Conservation (phyloP, 2,113 vertebrate species). For the Crotalus helleri region DNA sequence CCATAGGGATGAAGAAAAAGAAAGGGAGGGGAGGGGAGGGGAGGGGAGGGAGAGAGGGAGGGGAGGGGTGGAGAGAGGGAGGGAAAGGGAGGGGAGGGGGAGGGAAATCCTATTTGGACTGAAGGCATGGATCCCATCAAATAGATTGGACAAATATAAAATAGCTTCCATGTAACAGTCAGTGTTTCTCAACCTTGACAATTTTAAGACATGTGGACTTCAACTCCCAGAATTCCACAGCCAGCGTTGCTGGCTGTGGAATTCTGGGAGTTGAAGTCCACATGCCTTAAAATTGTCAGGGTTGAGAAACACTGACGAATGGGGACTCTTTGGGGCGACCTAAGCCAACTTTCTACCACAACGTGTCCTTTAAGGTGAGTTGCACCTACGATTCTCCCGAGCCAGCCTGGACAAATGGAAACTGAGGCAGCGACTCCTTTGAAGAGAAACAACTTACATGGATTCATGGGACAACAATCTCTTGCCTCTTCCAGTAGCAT, state of each 20-base stretch:
- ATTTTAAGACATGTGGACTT: too few species aligned
- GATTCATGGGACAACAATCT: background rate
- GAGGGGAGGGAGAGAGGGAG: too few species aligned
- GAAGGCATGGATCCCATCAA: background rate
- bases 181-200: too few species aligned
- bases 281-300: too few species aligned
- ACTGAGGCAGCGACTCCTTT: background rate
- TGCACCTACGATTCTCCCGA: background rate
- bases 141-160: too few species aligned
- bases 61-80: background rate
- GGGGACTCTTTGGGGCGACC: background rate
- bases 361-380: background rate
- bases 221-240: too few species aligned
- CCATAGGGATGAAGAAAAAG: background rate
- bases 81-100: background rate
- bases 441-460: background rate
- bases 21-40: too few species aligned
- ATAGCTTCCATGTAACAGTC: background rate
- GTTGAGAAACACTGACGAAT: too few species aligned
- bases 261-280: too few species aligned
- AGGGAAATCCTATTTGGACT: background rate
- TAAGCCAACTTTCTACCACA: background rate
- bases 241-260: too few species aligned
- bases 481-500: background rate
- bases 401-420: background rate